Conservation (phyloP, 2,888 invertebrate genomes). For the Unio pictorum region DNA sequence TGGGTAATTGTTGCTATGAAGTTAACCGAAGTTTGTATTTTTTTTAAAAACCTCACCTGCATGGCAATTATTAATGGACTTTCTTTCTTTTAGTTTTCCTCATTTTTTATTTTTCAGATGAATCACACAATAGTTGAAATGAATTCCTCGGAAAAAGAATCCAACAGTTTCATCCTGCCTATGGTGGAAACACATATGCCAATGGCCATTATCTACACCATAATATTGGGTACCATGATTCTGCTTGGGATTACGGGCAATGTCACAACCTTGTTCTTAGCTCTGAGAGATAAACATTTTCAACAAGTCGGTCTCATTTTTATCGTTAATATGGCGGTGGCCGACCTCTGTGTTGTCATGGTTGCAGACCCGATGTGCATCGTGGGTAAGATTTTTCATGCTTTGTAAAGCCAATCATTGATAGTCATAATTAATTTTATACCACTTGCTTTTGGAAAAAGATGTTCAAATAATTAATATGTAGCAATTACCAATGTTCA, state of each 20-base stretch:
- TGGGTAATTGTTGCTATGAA: too few relatives aligned
- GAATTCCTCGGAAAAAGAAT: too few relatives aligned
- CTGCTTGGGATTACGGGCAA: conserved; percentile 39
- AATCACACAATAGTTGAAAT: too few relatives aligned
- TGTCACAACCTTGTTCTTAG: conserved; percentile 39
- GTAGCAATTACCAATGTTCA: too few relatives aligned
- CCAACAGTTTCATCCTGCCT: conserved; percentile 5
- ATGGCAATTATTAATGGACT: too few relatives aligned
- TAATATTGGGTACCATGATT: conserved; percentile 24
- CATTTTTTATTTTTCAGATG: too few relatives aligned
- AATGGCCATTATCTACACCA: conserved; percentile 42
- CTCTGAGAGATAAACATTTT: conserved; percentile 26
- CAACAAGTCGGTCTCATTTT: conserved; percentile 46
- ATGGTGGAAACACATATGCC: conserved; percentile 33
- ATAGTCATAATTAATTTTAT: too few relatives aligned
- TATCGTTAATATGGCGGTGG: conserved; percentile 52
- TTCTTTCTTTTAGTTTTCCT: too few relatives aligned
- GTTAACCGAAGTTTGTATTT: too few relatives aligned
- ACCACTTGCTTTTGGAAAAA: too few relatives aligned
- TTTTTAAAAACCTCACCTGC: too few relatives aligned
- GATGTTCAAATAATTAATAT: too few relatives aligned
- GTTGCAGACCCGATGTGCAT: conserved; percentile 60
- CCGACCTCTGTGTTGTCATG: conserved; percentile 54
- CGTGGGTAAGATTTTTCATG: conserved; percentile 42
- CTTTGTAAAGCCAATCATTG: background rate